phyloP scores from a whole-genome alignment of 2,888 invertebrate genomes.

The Rambutsinella grinnellia region DNA sequence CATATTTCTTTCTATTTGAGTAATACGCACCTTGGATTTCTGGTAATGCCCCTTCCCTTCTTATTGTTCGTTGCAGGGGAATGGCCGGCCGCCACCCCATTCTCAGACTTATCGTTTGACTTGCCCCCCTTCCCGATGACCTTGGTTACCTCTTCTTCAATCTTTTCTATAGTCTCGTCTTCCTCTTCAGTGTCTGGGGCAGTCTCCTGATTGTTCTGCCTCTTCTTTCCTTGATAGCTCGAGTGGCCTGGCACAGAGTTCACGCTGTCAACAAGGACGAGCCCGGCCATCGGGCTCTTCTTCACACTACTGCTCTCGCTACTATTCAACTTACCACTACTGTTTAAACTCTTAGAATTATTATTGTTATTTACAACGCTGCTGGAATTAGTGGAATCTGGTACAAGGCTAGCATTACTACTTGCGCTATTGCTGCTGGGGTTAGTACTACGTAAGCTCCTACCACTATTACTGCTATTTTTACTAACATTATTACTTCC shows the following conservation, averaged over 20 bases:
- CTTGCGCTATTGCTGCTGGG: slow-evolving; percentile 4
- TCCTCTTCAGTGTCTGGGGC: slow-evolving; percentile 1
- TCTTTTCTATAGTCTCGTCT: slow-evolving; percentile 29
- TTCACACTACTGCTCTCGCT: neutral
- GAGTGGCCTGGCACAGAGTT: neutral
- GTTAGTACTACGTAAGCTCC: slow-evolving; percentile 2
- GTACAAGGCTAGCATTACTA: neutral
- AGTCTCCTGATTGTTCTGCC: neutral
- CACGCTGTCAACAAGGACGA: slow-evolving; percentile 11
- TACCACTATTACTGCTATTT: slow-evolving; percentile 7
- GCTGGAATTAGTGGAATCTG: neutral
- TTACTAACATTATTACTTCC: neutral
- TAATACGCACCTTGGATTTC: slow-evolving; percentile 18
- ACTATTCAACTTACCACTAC: neutral
- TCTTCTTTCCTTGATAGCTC: neutral
- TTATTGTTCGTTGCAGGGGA: neutral
- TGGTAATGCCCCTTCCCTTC: slow-evolving; percentile 9
- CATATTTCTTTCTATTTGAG: neutral
- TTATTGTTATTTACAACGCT: neutral
- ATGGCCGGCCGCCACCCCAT: slow-evolving; percentile 13
- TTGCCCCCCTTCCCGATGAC: slow-evolving; percentile 2
- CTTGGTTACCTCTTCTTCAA: slow-evolving; percentile 27
- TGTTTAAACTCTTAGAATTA: neutral
- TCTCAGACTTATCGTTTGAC: slow-evolving; percentile 25
- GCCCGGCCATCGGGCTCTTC: neutral